Evolutionary conservation across 2,888 invertebrate species (phyloP).

Genomic region (Charanyca ferruginea): DNA sequence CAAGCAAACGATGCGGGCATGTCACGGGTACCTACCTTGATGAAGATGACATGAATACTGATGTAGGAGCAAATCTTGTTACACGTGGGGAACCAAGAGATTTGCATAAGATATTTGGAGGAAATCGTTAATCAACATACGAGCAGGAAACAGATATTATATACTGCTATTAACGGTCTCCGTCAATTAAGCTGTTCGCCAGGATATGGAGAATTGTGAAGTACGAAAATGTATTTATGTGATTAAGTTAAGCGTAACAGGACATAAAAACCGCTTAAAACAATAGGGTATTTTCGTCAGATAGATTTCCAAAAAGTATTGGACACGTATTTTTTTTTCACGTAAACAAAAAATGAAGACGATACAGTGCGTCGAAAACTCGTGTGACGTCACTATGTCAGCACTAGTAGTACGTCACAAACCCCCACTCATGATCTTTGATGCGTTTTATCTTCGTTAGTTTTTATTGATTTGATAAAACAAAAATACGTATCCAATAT

Average conservation of each 20-base stretch:
- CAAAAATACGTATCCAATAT: too few species aligned
- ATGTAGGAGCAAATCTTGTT: conserved; percentile 69
- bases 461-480: too few species aligned
- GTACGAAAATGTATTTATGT: background rate
- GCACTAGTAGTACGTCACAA: too few species aligned
- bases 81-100: conserved; percentile 64
- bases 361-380: too few species aligned
- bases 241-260: background rate
- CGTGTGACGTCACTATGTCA: too few species aligned
- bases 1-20: conserved; percentile 81
- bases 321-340: too few species aligned
- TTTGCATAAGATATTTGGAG: conserved; percentile 67
- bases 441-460: too few species aligned
- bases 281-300: too few species aligned
- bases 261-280: background rate
- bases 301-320: too few species aligned
- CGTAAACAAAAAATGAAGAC: too few species aligned
- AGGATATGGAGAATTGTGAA: conserved; percentile 41
- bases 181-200: conserved; percentile 50
- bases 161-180: conserved; percentile 43
- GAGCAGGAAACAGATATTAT: conserved; percentile 55
- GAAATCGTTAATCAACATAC: conserved; percentile 60
- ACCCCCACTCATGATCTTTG: too few species aligned
- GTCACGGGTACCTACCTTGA: conserved; percentile 75
- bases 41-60: conserved; percentile 73